Evolutionary conservation across 2,888 invertebrate species (phyloP).

Genomic region (Noctua comes): DNA sequence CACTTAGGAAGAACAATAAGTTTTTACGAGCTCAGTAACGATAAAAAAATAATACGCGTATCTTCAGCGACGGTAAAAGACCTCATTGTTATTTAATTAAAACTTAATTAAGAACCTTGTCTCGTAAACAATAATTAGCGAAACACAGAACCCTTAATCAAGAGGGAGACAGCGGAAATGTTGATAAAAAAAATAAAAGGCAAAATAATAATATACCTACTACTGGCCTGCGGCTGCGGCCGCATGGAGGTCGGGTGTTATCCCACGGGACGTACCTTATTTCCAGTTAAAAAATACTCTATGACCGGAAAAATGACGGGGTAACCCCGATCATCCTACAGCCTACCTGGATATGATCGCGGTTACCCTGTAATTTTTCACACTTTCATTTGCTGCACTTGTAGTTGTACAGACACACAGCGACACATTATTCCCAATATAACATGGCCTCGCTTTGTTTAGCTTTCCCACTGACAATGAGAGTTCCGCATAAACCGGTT

Average conservation of each 20-base stretch:
- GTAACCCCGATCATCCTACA: too few species aligned
- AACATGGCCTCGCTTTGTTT: too few species aligned
- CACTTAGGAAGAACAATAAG: not conserved
- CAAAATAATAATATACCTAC: not conserved
- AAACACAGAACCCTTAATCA: constrained; percentile 25
- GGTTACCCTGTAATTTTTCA: not conserved
- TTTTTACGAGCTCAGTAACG: not conserved
- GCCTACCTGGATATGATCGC: not conserved
- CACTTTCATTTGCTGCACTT: not conserved
- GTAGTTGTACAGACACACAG: not conserved
- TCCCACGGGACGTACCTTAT: not conserved
- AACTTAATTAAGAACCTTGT: constrained; percentile 34
- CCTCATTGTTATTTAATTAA: constrained; percentile 29
- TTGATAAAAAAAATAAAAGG: constrained; percentile 2
- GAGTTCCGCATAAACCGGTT: too few species aligned
- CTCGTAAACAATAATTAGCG: constrained; percentile 33
- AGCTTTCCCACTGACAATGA: too few species aligned
- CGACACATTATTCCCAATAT: too few species aligned
- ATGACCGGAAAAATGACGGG: not conserved
- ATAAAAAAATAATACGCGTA: constrained; percentile 2
- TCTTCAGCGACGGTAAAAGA: not conserved
- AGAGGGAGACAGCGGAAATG: constrained; percentile 13
- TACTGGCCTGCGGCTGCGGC: not conserved
- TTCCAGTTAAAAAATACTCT: not conserved
- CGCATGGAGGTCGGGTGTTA: not conserved